Evolutionary conservation across 2,113 vertebrate genomes (phyloP).

Genomic region (Passer domesticus): DNA sequence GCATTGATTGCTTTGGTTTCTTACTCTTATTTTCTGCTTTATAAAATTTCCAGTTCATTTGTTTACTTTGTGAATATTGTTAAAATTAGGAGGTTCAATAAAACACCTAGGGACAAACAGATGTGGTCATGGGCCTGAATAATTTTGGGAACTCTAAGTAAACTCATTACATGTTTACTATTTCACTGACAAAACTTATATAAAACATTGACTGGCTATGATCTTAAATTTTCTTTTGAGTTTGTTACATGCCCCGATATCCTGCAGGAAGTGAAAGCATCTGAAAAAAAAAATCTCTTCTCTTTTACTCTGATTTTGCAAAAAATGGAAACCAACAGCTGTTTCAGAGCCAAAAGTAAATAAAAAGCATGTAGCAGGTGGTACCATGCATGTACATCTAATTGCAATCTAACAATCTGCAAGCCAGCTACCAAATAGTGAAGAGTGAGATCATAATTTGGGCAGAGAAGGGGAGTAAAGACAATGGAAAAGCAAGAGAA

Average conservation of each 20-base stretch:
- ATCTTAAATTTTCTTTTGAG: neutral
- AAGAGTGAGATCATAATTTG: neutral
- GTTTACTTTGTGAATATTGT: neutral
- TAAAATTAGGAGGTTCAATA: neutral
- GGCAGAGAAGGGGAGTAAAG: neutral
- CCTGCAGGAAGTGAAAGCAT: neutral
- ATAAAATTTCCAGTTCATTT: neutral
- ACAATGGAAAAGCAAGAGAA: neutral
- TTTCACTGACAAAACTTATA: neutral
- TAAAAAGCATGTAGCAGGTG: slow-evolving; percentile 22
- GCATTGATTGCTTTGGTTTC: neutral
- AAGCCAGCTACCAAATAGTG: neutral
- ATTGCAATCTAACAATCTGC: neutral
- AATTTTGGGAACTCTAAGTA: neutral
- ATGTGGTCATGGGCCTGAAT: neutral
- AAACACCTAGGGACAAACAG: neutral
- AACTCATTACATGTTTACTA: neutral
- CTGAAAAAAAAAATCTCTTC: neutral
- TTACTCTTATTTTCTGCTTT: neutral
- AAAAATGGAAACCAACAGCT: slow-evolving; percentile 30
- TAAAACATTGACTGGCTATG: neutral
- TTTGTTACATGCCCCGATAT: neutral
- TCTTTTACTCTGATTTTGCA: neutral
- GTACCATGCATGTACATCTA: neutral
- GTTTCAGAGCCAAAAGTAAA: neutral